phyloP scores from a whole-genome alignment of 2,888 invertebrate species.

The Ametastegia equiseti region DNA sequence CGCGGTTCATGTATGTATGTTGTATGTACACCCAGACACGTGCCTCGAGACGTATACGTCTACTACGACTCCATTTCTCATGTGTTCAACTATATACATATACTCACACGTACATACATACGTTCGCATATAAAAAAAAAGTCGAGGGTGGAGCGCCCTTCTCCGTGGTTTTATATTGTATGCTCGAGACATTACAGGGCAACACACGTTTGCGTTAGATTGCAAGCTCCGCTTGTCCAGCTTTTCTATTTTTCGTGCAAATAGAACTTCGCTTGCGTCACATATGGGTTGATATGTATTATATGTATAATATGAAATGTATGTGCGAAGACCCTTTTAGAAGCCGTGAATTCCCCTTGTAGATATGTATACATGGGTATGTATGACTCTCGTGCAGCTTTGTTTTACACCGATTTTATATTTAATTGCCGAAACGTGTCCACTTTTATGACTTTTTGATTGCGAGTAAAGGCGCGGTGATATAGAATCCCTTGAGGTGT shows the following conservation, averaged over 20 bases:
- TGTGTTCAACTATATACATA: no score
- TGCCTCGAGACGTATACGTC: not conserved
- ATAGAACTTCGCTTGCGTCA: no score
- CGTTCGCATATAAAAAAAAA: not conserved
- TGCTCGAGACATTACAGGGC: not conserved
- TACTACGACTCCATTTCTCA: not conserved
- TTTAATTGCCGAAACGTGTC: constrained; percentile 14
- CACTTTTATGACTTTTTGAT: constrained; percentile 21
- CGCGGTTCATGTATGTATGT: not conserved
- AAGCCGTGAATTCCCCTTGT: not conserved
- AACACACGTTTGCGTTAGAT: constrained; percentile 15
- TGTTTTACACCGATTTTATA: not conserved
- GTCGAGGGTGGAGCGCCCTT: constrained; percentile 2
- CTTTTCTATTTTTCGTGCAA: not conserved
- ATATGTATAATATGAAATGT: not conserved
- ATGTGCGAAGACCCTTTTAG: not conserved
- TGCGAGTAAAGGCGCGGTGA: not conserved
- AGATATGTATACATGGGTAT: not conserved
- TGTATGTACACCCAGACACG: no score
- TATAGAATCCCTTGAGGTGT: not conserved
- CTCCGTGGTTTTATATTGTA: not conserved
- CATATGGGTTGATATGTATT: no score
- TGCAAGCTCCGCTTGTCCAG: constrained; percentile 1
- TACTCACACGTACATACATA: no score
- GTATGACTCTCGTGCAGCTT: not conserved